Evolutionary conservation across 2,797 vertebrate species (phyloP), one percentile per base, ranked within the genome.

Genomic region (Gymnoscopelus microlampas): DNA sequence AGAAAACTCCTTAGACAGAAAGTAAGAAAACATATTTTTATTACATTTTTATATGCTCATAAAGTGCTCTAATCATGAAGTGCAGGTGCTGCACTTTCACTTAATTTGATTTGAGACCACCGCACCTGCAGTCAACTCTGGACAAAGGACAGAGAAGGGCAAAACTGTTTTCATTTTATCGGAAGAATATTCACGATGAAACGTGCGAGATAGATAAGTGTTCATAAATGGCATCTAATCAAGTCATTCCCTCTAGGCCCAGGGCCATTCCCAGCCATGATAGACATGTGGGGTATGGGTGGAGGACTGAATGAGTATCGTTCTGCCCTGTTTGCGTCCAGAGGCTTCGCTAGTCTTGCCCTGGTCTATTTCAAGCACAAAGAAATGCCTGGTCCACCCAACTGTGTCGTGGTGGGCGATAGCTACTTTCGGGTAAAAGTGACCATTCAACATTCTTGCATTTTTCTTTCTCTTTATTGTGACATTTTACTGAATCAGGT

Each of bases 241-340:
- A 60, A 1, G 14, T 71, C 60, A 53, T 66, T 35, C 66, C 35
- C 19, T 76, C 60, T 9, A 96, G 95, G 95, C 23, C 93, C 91
- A 10, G 95, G 95, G 19, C 93, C 93, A 0, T 97, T 96, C 90
- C 95, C 95, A 58, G 95, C 89, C 58, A 74, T 96, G 68, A 71
- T 96, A 74, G 94, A 96, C 79, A 85, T 96, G 83, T 95, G 93
- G 63, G 94, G 95, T 56, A 93, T 95, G 71, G 92, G 92, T 56
- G 93, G 94, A 78, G 94, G 94, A 14, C 88, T 96, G 80, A 61
- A 86, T 13, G 95, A 96, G 85, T 94, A 94, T 77, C 88, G 93
- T 71, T 85, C 93, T 4, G 94, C 94, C 69, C 90, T 96, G 62
- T 73, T 96, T 53, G 94, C 95, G 60, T 93, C 92, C 35, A 91